A percentile compares a stretch with the other conserved stretches of the same genome.
Evolutionary conservation across 1,140 invertebrate genomes (phyloP).

Genomic region (Metopolophium dirhodum): DNA sequence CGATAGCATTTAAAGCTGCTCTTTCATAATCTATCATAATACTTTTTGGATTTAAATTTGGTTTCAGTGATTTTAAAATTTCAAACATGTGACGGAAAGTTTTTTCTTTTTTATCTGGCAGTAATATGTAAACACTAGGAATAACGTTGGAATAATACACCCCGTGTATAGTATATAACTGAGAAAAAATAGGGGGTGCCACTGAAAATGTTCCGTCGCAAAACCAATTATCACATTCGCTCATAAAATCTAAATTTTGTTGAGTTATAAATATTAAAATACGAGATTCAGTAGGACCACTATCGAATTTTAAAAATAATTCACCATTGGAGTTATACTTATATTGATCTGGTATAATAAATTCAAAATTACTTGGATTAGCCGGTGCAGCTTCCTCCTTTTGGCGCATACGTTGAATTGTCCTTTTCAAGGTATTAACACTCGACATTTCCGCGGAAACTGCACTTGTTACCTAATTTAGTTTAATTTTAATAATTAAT

Average conservation of each 20-base stretch:
- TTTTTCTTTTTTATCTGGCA: not conserved
- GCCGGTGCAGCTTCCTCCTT: not conserved
- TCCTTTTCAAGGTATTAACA: conserved; percentile 6
- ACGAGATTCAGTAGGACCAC: too few relatives aligned
- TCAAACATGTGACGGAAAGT: not conserved
- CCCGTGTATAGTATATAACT: not conserved
- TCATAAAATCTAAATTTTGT: too few relatives aligned
- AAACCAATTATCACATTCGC: too few relatives aligned
- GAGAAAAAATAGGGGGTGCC: not conserved
- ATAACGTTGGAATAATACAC: not conserved
- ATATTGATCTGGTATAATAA: not conserved
- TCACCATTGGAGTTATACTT: not conserved
- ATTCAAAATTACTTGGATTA: too few relatives aligned
- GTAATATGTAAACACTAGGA: not conserved
- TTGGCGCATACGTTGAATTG: not conserved
- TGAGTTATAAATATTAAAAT: too few relatives aligned
- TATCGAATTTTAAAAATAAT: not conserved
- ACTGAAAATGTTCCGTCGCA: too few relatives aligned
- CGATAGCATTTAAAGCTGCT: too few relatives aligned
- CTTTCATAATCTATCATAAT: too few relatives aligned
- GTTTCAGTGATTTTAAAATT: too few relatives aligned
- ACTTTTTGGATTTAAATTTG: too few relatives aligned
- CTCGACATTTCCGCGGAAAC: not conserved
- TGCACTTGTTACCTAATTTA: not conserved
- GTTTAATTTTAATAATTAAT: not conserved